Percentiles rank a stretch among this genome's conserved stretches.
Conservation (phyloP, 2,888 invertebrate species). For the Heliconius aoede region DNA sequence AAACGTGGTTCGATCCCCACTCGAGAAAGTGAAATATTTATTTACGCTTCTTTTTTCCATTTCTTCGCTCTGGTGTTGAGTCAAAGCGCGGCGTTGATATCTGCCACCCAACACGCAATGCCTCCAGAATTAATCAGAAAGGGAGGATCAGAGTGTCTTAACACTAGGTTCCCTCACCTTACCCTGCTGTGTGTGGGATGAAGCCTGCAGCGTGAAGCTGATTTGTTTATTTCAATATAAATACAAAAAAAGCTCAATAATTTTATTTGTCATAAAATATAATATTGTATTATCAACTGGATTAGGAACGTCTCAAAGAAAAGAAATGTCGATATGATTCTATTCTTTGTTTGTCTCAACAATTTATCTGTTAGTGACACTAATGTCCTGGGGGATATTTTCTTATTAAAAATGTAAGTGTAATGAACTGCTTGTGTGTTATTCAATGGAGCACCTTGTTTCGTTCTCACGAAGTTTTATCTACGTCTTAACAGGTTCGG, state of each 20-base stretch:
- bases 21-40: too few species aligned
- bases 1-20: too few species aligned
- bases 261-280: neutral
- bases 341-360: slow-evolving; percentile 11
- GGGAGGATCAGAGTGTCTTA: too few species aligned
- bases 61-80: too few species aligned
- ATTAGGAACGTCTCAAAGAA: slow-evolving; percentile 11
- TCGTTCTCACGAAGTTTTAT: slow-evolving; percentile 70
- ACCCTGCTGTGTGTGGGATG: too few species aligned
- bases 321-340: slow-evolving; percentile 6
- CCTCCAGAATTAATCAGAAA: too few species aligned
- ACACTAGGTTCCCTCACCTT: too few species aligned
- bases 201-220: too few species aligned
- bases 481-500: slow-evolving; percentile 52
- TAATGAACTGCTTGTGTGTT: slow-evolving; percentile 62
- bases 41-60: too few species aligned
- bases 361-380: slow-evolving; percentile 28
- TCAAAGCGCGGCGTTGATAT: too few species aligned
- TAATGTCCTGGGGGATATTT: slow-evolving; percentile 25
- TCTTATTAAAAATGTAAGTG: slow-evolving; percentile 62
- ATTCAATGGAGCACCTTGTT: slow-evolving; percentile 66
- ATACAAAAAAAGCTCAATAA: neutral
- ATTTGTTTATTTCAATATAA: too few species aligned
- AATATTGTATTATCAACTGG: slow-evolving; percentile 7
- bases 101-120: too few species aligned